Conservation (phyloP, 1,140 invertebrate genomes). For the Tetramorium simillimum region DNA sequence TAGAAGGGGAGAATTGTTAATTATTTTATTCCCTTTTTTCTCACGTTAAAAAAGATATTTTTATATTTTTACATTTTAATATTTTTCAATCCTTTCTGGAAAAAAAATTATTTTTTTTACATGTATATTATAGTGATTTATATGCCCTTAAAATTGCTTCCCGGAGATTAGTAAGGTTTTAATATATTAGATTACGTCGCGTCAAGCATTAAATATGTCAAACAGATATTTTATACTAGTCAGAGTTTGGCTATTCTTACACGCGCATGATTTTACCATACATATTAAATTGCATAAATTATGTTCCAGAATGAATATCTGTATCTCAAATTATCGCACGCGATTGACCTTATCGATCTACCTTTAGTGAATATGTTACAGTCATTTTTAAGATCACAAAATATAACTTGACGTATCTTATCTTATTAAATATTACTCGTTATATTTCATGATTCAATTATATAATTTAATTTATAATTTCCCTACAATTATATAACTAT, state of each 20-base stretch:
- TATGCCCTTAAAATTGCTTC: neutral
- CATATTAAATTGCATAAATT: conserved; percentile 51
- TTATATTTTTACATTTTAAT: neutral
- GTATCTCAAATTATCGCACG: conserved; percentile 32
- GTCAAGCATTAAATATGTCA: conserved; percentile 31
- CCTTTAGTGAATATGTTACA: neutral
- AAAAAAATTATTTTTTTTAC: neutral
- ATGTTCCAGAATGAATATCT: conserved; percentile 38
- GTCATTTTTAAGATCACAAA: conserved; percentile 28
- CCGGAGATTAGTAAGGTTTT: neutral
- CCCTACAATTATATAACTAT: neutral
- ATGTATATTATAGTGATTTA: neutral
- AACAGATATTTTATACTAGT: conserved; percentile 42
- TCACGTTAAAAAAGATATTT: neutral
- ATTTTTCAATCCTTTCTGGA: neutral
- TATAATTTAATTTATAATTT: neutral
- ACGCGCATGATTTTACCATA: conserved; percentile 30
- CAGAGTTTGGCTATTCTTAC: conserved; percentile 31
- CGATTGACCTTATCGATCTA: conserved; percentile 39
- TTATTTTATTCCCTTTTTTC: neutral
- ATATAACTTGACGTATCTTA: neutral
- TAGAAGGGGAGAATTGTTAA: neutral
- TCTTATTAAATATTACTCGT: neutral
- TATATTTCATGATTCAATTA: neutral
- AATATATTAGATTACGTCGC: conserved; percentile 21